Conservation (phyloP, 1,140 invertebrate species). For the Aricia agestis region DNA sequence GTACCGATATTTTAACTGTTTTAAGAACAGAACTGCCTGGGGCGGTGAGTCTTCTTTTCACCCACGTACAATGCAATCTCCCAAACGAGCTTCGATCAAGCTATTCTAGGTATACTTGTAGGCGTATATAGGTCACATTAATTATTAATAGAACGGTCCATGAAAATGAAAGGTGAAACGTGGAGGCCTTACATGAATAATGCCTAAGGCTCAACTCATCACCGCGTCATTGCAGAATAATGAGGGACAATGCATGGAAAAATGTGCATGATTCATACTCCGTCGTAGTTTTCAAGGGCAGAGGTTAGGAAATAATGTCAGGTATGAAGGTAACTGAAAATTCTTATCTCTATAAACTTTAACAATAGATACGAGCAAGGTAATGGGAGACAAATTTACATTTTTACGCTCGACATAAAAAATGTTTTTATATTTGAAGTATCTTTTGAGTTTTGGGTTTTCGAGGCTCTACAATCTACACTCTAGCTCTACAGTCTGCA, state of each 20-base stretch:
- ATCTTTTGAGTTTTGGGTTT: too few relatives aligned
- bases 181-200: slow-evolving; percentile 4
- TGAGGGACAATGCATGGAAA: background rate
- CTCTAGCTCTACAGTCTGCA: too few relatives aligned
- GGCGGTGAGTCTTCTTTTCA: background rate
- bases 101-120: background rate
- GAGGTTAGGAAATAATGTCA: background rate
- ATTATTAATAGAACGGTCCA: slow-evolving; percentile 6
- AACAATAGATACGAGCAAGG: too few relatives aligned
- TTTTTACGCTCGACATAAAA: too few relatives aligned
- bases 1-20: too few relatives aligned
- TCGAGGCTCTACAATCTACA: too few relatives aligned
- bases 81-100: background rate
- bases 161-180: slow-evolving; percentile 2
- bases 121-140: slow-evolving; percentile 8
- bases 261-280: background rate
- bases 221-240: background rate
- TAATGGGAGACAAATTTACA: too few relatives aligned
- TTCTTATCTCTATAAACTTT: background rate
- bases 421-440: too few relatives aligned
- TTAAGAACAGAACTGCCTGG: background rate
- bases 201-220: background rate
- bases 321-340: background rate
- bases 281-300: background rate
- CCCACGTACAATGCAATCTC: background rate